Percentiles rank a stretch among this genome's conserved stretches.
Evolutionary conservation across 2,888 invertebrate species (phyloP).

Genomic region (Aradus depressus): DNA sequence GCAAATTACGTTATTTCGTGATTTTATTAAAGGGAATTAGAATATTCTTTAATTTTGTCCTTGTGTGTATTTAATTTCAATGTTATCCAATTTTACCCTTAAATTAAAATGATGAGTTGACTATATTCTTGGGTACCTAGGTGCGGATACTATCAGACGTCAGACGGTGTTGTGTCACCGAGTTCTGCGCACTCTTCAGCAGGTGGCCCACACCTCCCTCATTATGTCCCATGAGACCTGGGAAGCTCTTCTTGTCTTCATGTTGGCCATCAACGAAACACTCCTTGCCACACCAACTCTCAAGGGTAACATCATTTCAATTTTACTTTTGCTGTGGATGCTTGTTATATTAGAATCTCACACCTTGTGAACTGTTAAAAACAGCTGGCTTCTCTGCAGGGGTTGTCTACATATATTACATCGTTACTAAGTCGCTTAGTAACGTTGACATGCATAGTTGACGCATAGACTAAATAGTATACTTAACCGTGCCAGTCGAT

Average conservation of each 20-base stretch:
- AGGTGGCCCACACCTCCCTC: slow-evolving; percentile 62
- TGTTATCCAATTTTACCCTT: too few relatives aligned
- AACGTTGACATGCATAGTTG: too few relatives aligned
- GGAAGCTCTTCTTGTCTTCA: slow-evolving; percentile 76
- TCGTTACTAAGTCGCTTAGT: too few relatives aligned
- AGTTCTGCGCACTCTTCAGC: slow-evolving; percentile 72
- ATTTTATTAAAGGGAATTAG: not conserved
- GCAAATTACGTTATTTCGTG: too few relatives aligned
- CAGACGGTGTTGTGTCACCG: slow-evolving; percentile 90
- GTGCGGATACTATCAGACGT: slow-evolving; percentile 74
- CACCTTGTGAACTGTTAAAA: too few relatives aligned
- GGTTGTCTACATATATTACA: too few relatives aligned
- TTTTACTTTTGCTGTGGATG: not conserved
- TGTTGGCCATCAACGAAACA: slow-evolving; percentile 83
- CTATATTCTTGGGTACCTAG: slow-evolving; percentile 9
- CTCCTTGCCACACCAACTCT: slow-evolving; percentile 84
- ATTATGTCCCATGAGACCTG: slow-evolving; percentile 76
- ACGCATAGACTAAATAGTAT: too few relatives aligned
- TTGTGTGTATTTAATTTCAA: too few relatives aligned
- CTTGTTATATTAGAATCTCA: too few relatives aligned
- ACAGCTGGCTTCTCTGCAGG: too few relatives aligned
- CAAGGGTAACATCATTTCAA: slow-evolving; percentile 45
- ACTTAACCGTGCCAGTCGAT: too few relatives aligned
- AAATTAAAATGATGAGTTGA: not conserved
- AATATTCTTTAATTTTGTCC: not conserved